phyloP scores from a whole-genome alignment of 2,113 vertebrate species.

The Elephas maximus region DNA sequence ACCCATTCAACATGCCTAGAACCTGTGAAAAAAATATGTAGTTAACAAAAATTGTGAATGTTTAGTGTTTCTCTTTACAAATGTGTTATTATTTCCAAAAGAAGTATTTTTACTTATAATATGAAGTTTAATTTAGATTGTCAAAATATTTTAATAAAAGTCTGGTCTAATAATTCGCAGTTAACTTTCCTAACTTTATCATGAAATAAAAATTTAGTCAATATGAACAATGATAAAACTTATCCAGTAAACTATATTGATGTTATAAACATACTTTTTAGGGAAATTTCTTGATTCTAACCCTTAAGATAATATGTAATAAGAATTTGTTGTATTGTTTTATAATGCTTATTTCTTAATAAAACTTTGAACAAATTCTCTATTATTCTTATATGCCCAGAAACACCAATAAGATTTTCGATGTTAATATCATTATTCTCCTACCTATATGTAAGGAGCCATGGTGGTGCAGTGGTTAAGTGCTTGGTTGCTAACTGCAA shows the following conservation, averaged over 20 bases:
- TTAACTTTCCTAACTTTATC: slow-evolving; percentile 77
- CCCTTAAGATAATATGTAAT: slow-evolving; percentile 74
- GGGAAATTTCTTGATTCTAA: slow-evolving; percentile 73
- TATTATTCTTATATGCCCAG: slow-evolving; percentile 29
- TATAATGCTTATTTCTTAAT: slow-evolving; percentile 70
- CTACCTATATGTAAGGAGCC: neutral
- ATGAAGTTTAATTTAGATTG: slow-evolving; percentile 73
- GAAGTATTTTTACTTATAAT: slow-evolving; percentile 62
- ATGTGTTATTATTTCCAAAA: slow-evolving; percentile 61
- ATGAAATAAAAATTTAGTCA: slow-evolving; percentile 78
- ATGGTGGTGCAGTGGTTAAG: neutral
- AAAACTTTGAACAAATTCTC: slow-evolving; percentile 67
- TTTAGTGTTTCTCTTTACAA: slow-evolving; percentile 21
- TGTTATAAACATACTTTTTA: slow-evolving; percentile 71
- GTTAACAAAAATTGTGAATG: neutral
- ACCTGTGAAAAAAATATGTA: neutral
- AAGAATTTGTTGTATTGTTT: slow-evolving; percentile 76
- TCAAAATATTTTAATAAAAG: slow-evolving; percentile 76
- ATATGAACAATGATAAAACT: slow-evolving; percentile 63
- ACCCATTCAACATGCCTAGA: neutral
- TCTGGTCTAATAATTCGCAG: slow-evolving; percentile 77
- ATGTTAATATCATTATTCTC: neutral
- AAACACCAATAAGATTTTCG: neutral
- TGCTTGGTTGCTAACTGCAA: neutral
- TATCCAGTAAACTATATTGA: slow-evolving; percentile 68